phyloP scores from a whole-genome alignment of 2,888 invertebrate species.

The Nymphalis urticae region DNA sequence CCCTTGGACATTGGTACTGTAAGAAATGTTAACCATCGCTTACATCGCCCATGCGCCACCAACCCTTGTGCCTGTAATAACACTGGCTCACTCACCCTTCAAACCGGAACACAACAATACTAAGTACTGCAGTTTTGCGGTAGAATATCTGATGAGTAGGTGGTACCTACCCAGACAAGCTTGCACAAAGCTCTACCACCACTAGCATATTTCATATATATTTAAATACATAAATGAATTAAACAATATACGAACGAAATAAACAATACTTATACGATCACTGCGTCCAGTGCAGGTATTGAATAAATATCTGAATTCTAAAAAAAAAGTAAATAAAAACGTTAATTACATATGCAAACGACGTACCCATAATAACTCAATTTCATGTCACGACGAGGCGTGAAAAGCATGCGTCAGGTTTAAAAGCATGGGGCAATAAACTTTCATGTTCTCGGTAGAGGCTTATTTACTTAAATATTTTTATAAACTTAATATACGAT shows the following conservation, averaged over 20 bases:
- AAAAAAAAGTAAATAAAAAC: constrained; percentile 20
- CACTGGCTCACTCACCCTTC: no score
- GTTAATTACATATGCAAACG: constrained; percentile 34
- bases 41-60: no score
- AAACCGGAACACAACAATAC: no score
- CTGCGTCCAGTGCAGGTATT: neutral
- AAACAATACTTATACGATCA: neutral
- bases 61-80: no score
- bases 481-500: neutral
- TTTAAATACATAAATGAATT: no score
- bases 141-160: no score
- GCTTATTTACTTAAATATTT: constrained; percentile 17
- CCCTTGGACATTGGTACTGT: no score
- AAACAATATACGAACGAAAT: neutral
- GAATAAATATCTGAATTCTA: neutral
- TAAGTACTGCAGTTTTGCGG: no score
- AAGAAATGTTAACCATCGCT: no score
- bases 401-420: constrained; percentile 53
- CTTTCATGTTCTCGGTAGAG: constrained; percentile 44
- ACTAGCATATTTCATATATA: no score
- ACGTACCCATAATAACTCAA: constrained; percentile 32
- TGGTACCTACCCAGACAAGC: no score
- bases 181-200: no score
- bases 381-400: constrained; percentile 50
- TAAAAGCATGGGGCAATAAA: constrained; percentile 59